Evolutionary conservation across 2,797 vertebrate genomes (phyloP).

Genomic region (Enteromius fasciolatus): DNA sequence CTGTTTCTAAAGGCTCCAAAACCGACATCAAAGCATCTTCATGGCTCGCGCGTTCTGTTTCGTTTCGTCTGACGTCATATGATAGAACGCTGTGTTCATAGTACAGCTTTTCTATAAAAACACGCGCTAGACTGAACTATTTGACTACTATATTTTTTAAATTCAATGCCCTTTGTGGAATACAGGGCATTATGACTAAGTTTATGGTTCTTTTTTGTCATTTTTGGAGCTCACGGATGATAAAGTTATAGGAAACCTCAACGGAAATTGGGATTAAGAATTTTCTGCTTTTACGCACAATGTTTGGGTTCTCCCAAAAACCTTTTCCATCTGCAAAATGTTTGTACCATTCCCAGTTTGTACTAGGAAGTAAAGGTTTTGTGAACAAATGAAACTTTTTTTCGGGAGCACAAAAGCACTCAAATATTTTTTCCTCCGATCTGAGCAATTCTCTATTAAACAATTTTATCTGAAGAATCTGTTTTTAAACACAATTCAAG

Average conservation of each 20-base stretch:
- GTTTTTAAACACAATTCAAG: neutral
- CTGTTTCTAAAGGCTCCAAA: neutral
- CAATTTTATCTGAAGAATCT: neutral
- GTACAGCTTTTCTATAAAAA: neutral
- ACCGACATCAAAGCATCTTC: neutral
- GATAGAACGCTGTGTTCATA: neutral
- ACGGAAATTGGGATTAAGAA: neutral
- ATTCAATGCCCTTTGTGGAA: neutral
- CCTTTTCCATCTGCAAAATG: neutral
- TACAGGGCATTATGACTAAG: neutral
- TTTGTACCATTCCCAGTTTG: neutral
- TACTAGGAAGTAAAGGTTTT: neutral
- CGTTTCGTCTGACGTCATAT: neutral
- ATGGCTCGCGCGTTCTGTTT: neutral
- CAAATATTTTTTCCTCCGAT: neutral
- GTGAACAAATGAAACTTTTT: neutral
- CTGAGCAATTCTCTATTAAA: too few relatives aligned
- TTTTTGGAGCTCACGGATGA: neutral
- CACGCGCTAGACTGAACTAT: neutral
- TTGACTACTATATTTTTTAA: neutral
- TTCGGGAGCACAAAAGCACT: neutral
- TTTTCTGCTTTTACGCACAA: neutral
- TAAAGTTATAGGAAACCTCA: neutral
- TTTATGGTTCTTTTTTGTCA: neutral
- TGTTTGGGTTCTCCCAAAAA: neutral